These are phyloP conservation scores for Pogonomyrmex barbatus DNA, from an alignment of 1,140 invertebrate species.

Conservation along the genomic window DNA sequence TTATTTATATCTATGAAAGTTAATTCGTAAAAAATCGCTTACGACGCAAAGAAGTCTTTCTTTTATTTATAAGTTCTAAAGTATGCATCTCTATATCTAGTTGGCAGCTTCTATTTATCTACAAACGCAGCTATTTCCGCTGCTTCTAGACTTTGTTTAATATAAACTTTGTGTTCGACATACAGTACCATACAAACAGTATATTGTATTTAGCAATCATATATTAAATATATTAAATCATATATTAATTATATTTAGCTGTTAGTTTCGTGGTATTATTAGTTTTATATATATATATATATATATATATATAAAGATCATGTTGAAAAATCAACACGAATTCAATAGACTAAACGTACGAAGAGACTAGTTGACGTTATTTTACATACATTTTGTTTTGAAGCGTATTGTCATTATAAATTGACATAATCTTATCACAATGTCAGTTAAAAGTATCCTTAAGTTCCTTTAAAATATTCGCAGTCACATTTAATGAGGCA, in stretches of 20 bases:
- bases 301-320: slow-evolving; percentile 12
- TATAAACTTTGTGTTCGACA: slow-evolving; percentile 12
- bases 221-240: slow-evolving; percentile 16
- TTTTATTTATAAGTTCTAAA: neutral
- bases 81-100: neutral
- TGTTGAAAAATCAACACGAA: slow-evolving; percentile 1
- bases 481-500: slow-evolving; percentile 26
- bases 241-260: slow-evolving; percentile 52
- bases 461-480: neutral
- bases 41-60: neutral
- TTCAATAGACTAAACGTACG: neutral
- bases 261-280: slow-evolving; percentile 23
- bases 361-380: neutral
- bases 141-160: slow-evolving; percentile 37
- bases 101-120: slow-evolving; percentile 14
- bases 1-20: neutral
- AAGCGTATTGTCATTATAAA: slow-evolving; percentile 1
- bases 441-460: slow-evolving; percentile 2
- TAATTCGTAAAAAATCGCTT: neutral
- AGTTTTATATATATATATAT: neutral
- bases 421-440: slow-evolving; percentile 51
- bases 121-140: slow-evolving; percentile 24
- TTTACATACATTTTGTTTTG: neutral
- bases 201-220: slow-evolving; percentile 42
- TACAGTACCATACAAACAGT: neutral